Evolutionary conservation across 1,140 invertebrate species (phyloP).

Genomic region (Hyles euphorbiae): DNA sequence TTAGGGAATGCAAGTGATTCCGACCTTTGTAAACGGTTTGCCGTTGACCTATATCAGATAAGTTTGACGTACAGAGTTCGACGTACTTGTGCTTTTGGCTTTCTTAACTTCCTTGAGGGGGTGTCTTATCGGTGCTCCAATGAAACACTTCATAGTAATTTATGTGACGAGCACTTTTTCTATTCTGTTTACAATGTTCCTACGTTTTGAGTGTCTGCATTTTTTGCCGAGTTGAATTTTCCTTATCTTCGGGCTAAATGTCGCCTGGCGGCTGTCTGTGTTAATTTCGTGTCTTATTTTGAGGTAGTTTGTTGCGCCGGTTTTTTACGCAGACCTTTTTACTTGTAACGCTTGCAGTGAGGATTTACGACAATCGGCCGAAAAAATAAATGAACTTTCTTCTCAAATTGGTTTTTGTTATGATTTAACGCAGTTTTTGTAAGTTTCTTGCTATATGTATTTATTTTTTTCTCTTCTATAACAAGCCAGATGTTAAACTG

Average conservation of each 20-base stretch:
- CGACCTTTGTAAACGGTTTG: slow-evolving; percentile 45
- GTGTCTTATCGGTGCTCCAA: slow-evolving; percentile 50
- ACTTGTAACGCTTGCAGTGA: no score
- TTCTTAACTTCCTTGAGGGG: slow-evolving; percentile 33
- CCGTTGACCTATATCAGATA: slow-evolving; percentile 56
- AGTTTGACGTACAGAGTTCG: slow-evolving; percentile 39
- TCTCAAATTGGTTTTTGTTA: no score
- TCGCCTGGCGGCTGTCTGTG: slow-evolving; percentile 12
- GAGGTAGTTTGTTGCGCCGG: not conserved
- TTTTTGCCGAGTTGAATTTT: slow-evolving; percentile 18
- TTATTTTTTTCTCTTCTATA: no score
- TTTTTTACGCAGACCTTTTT: no score
- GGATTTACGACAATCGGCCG: no score
- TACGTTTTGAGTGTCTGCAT: slow-evolving; percentile 20
- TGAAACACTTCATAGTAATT: slow-evolving; percentile 58
- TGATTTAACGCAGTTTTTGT: no score
- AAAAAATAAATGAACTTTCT: no score
- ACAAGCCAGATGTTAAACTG: no score
- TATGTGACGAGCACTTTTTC: slow-evolving; percentile 34
- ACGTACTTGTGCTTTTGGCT: slow-evolving; percentile 32
- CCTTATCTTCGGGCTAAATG: slow-evolving; percentile 22
- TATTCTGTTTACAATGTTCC: slow-evolving; percentile 12
- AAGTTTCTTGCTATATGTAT: no score
- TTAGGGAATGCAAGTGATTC: slow-evolving; percentile 47
- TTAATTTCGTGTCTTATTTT: slow-evolving; percentile 23